Evolutionary conservation across 2,113 vertebrate species (phyloP), one percentile per base, ranked within the genome.

Genomic region (Cygnus buccinator): DNA sequence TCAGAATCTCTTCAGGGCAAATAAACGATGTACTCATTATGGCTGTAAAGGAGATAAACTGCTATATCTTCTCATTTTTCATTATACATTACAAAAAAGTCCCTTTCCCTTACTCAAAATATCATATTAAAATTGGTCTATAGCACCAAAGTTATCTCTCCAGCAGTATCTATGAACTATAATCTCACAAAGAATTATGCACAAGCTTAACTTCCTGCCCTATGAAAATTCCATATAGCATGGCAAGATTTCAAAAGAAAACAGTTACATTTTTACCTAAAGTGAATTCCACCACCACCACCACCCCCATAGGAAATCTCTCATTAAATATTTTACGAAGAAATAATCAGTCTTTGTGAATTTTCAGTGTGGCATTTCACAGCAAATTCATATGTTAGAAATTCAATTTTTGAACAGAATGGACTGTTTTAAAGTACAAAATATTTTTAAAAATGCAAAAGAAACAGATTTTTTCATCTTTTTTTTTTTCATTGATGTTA

Each of bases 21-120:
- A 85, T 77, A 72, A 88, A 84, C 78, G 41, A 93, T 86, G 20
- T 48, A 67, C 72, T 92, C 63, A 81, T 91, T 93, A 77, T 35
- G 35, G 13, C 29, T 55, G 52, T 74, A 81, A 81, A 65, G 85
- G 50, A 54, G 46, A 84, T 43, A 87, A 83, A 44, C 19, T 54
- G 35, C 28, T 75, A 0, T 66, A 59, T 33, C 57, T 89, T 86
- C 48, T 81, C 21, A 46, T 65, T 71, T 87, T 71, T 81, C 41
- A 35, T 29, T 59, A 2, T 13, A 10, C 10, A 4, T 87, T 83
- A 68, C 63, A 83, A 48, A 91, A 52, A 79, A 50, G 22, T 16
- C 10, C 18, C 4, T 37, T 89, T 61, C 35, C 29, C 15, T 75
- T 50, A 81, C 61, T 80, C 44, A 81, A 87, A 93, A 89, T 57